Conservation (phyloP, 2,113 vertebrate species). For the Trematomus loennbergii region DNA sequence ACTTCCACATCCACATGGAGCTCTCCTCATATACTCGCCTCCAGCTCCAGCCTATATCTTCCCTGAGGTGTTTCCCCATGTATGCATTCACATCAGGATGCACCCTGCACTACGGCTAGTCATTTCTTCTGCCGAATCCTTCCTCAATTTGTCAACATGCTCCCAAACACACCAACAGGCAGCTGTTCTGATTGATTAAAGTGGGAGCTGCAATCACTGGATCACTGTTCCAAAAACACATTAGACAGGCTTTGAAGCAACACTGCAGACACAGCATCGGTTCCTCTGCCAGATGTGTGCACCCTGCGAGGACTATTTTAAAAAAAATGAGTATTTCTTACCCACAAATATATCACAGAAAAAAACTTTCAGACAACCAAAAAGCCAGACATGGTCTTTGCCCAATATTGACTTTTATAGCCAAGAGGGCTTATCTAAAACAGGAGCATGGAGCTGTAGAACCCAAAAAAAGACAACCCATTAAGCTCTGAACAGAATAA, state of each 20-base stretch:
- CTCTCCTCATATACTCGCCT: neutral
- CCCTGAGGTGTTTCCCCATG: neutral
- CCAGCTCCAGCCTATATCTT: neutral
- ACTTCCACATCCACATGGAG: neutral
- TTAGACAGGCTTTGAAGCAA: neutral
- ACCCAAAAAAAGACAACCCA: neutral
- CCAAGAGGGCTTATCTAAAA: neutral
- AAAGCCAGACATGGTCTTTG: neutral
- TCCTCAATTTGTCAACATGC: neutral
- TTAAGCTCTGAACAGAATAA: no score
- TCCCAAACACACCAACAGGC: neutral
- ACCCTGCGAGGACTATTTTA: neutral
- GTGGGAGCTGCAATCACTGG: neutral
- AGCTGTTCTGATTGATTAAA: constrained; percentile 4
- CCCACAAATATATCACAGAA: neutral
- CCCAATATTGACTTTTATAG: neutral
- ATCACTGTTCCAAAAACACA: neutral
- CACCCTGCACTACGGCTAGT: neutral
- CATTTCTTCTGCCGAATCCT: neutral
- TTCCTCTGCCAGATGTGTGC: neutral
- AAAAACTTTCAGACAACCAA: neutral
- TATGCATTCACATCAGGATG: no score
- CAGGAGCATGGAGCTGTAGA: neutral
- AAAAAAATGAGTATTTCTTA: neutral
- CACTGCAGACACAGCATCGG: neutral